Evolutionary conservation across 2,113 vertebrate species (phyloP).

Genomic region (Protobothrops mucrosquamatus): DNA sequence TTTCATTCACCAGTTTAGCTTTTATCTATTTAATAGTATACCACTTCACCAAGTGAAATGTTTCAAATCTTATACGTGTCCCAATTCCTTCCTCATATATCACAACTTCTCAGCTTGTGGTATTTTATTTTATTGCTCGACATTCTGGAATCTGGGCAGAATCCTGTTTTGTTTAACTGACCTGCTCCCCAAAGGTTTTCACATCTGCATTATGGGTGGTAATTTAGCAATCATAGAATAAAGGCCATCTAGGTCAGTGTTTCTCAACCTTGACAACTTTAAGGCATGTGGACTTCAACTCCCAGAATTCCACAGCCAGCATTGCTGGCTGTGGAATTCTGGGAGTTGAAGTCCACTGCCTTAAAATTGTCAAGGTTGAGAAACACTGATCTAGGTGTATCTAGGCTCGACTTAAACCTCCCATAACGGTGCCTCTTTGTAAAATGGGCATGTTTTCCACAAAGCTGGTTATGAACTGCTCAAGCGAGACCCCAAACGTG

Average conservation of each 20-base stretch:
- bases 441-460: not conserved
- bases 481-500: not conserved
- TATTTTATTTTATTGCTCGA: not conserved
- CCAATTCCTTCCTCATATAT: not conserved
- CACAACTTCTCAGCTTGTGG: not conserved
- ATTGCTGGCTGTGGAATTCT: too few species aligned
- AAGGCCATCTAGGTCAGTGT: not conserved
- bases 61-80: not conserved
- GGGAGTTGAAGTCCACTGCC: too few species aligned
- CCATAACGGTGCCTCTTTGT: not conserved
- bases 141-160: not conserved
- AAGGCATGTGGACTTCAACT: too few species aligned
- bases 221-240: not conserved
- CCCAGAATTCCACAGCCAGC: too few species aligned
- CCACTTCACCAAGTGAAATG: not conserved
- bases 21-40: not conserved
- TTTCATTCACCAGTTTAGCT: not conserved
- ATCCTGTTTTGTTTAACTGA: not conserved
- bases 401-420: not conserved
- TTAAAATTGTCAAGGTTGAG: too few species aligned
- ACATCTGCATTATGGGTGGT: not conserved
- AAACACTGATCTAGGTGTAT: not conserved
- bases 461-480: not conserved
- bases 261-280: too few species aligned
- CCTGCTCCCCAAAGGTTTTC: not conserved